Conservation (phyloP, 1,140 invertebrate species). For the Lasioglossum albipes region DNA sequence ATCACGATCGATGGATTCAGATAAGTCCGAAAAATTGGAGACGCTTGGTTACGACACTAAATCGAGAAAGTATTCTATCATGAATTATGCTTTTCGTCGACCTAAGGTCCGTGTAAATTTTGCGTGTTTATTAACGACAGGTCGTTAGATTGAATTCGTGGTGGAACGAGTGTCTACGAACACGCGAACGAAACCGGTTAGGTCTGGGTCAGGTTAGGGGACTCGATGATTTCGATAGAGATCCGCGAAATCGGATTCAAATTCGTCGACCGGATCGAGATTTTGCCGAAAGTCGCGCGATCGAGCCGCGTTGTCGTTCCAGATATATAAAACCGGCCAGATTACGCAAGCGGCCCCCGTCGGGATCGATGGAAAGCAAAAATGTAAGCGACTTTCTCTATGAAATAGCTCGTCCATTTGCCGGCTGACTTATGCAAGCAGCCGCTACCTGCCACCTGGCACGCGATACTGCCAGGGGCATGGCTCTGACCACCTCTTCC, state of each 20-base stretch:
- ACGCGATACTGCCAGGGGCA: slow-evolving; percentile 52
- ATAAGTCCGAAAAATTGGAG: no score
- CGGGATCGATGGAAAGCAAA: slow-evolving; percentile 77
- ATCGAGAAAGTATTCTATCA: no score
- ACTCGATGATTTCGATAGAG: neutral
- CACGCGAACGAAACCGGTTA: neutral
- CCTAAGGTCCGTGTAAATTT: no score
- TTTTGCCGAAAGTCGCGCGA: slow-evolving; percentile 43
- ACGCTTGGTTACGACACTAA: no score
- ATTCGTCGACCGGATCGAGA: neutral
- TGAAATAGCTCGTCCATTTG: slow-evolving; percentile 75
- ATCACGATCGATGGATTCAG: no score
- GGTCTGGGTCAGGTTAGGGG: neutral
- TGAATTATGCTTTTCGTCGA: no score
- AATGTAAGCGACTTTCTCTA: slow-evolving; percentile 79
- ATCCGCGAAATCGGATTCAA: neutral
- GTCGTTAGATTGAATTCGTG: no score
- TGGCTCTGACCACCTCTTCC: neutral
- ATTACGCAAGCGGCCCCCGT: slow-evolving; percentile 61
- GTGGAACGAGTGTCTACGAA: no score
- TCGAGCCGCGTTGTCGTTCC: slow-evolving; percentile 51
- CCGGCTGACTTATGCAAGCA: slow-evolving; percentile 74
- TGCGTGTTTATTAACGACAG: neutral
- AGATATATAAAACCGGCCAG: slow-evolving; percentile 66
- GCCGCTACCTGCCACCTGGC: slow-evolving; percentile 59